A percentile compares a stretch with the other conserved stretches of the same genome.
Conservation (phyloP, 2,113 vertebrate species). For the Ceyx cyanopectus region DNA sequence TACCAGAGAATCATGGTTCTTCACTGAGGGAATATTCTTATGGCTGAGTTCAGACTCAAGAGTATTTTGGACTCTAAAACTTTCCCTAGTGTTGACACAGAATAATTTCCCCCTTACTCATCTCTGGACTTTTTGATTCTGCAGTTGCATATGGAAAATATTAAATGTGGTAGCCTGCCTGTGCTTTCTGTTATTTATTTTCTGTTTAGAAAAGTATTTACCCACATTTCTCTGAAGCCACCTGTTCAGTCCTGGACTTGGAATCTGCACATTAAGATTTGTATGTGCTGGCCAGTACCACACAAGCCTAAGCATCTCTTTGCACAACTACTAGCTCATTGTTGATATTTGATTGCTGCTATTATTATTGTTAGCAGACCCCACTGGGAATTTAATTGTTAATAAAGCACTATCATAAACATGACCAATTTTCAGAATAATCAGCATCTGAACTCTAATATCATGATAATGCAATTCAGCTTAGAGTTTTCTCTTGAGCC, state of each 20-base stretch:
- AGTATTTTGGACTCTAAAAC: slow-evolving; percentile 13
- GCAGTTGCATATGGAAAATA: slow-evolving; percentile 11
- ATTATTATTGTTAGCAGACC: neutral
- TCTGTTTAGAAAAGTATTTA: slow-evolving; percentile 35
- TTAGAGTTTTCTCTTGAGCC: neutral
- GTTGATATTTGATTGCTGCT: neutral
- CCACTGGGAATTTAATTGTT: neutral
- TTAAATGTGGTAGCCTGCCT: neutral
- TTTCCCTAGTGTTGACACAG: neutral
- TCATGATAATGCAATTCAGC: neutral
- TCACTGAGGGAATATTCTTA: slow-evolving; percentile 8
- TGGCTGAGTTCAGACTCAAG: neutral
- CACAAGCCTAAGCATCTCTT: neutral
- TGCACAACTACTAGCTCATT: neutral
- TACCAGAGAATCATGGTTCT: neutral
- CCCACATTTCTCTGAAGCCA: neutral
- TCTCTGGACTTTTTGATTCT: neutral
- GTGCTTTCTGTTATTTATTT: neutral
- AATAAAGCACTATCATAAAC: neutral
- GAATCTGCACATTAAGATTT: neutral
- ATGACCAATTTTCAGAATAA: neutral
- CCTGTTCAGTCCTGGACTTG: neutral
- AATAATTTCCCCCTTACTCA: neutral
- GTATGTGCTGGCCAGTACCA: neutral
- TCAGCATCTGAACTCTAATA: neutral